Evolutionary conservation across 2,888 invertebrate genomes (phyloP).

Genomic region (Physocephala rufipes): DNA sequence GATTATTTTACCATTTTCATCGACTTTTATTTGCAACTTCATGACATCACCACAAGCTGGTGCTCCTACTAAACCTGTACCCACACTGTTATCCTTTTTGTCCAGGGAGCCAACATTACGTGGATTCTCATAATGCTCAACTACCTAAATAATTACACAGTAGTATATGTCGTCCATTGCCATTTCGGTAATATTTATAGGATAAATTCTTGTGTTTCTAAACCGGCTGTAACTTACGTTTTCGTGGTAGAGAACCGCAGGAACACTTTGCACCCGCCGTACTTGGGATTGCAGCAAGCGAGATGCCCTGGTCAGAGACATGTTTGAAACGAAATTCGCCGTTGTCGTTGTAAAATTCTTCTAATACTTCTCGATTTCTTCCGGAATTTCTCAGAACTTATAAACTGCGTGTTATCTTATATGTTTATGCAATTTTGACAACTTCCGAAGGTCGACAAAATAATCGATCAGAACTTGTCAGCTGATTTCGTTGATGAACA

Average conservation of each 20-base stretch:
- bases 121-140: slow-evolving; percentile 99
- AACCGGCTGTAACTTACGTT: slow-evolving; percentile 70
- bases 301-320: slow-evolving; percentile 61
- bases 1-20: slow-evolving; percentile 94
- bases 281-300: slow-evolving; percentile 55
- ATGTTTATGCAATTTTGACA: slow-evolving; percentile 28
- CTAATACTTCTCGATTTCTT: slow-evolving; percentile 17
- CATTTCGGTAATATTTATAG: not conserved
- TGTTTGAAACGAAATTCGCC: slow-evolving; percentile 41
- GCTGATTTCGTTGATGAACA: slow-evolving; percentile 21
- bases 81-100: slow-evolving; percentile 91
- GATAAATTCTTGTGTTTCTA: not conserved
- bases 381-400: not conserved
- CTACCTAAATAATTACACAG: slow-evolving; percentile 72
- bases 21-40: slow-evolving; percentile 94
- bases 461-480: slow-evolving; percentile 1
- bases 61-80: slow-evolving; percentile 98
- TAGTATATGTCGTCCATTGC: slow-evolving; percentile 6
- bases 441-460: not conserved
- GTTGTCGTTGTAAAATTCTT: slow-evolving; percentile 39
- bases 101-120: slow-evolving; percentile 97
- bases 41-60: slow-evolving; percentile 99
- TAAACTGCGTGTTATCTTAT: slow-evolving; percentile 25
- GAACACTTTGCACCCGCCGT: slow-evolving; percentile 66
- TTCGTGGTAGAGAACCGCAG: slow-evolving; percentile 76